phyloP scores from a whole-genome alignment of 2,113 vertebrate genomes.

The Oreochromis niloticus region DNA sequence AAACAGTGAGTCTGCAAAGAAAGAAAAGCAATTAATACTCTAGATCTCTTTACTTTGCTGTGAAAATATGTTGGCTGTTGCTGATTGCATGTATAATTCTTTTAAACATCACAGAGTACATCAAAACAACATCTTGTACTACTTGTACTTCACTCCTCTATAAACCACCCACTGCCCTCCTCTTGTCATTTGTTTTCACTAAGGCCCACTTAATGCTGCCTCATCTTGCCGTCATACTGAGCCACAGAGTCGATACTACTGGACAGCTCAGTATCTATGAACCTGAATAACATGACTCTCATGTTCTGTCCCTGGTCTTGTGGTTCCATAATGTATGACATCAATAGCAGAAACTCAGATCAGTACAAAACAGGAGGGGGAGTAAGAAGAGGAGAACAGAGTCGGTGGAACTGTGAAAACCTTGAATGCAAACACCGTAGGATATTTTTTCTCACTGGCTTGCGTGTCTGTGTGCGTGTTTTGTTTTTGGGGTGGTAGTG shows the following conservation, averaged over 20 bases:
- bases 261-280: constrained; percentile 18
- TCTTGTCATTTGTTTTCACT: constrained; percentile 2
- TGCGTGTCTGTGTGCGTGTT: background rate
- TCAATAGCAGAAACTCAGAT: background rate
- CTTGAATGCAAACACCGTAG: constrained; percentile 26
- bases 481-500: background rate
- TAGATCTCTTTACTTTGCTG: background rate
- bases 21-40: background rate
- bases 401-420: constrained; percentile 5
- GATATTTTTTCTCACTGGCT: constrained; percentile 6
- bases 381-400: background rate
- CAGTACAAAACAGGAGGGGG: background rate
- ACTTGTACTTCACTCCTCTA: background rate
- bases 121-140: background rate
- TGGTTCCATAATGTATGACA: constrained; percentile 1
- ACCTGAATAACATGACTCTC: constrained; percentile 12
- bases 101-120: background rate
- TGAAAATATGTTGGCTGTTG: background rate
- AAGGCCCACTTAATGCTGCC: constrained; percentile 23
- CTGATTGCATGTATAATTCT: background rate
- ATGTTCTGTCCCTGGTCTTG: background rate
- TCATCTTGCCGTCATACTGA: constrained; percentile 39
- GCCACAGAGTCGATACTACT: constrained; percentile 17
- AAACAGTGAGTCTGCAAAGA: background rate
- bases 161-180: constrained; percentile 10